phyloP scores from a whole-genome alignment of 64 coral and sea anemone species.

The Porites australiensis region DNA sequence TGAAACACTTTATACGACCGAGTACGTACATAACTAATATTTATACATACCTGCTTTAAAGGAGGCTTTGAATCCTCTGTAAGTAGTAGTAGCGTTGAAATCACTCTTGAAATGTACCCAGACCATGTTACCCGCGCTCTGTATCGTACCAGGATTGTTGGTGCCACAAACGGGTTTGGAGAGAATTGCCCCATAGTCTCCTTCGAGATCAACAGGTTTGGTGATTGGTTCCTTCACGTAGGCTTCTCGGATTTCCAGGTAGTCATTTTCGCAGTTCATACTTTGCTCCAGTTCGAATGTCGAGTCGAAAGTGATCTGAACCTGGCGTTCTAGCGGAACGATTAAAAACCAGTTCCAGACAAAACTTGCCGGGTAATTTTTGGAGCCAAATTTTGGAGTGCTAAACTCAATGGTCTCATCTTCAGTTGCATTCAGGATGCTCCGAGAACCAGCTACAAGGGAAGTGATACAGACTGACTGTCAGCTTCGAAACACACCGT shows the following conservation, averaged over 20 bases:
- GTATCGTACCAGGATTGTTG: background rate
- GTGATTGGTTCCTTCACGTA: background rate
- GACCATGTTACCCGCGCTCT: background rate
- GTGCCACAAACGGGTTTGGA: background rate
- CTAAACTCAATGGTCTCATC: constrained; percentile 17
- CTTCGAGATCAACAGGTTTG: too few species aligned
- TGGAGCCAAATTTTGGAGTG: background rate
- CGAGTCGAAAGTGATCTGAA: background rate
- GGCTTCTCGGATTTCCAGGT: background rate
- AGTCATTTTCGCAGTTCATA: constrained; percentile 11
- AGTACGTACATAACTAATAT: too few species aligned
- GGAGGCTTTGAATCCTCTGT: constrained; percentile 18
- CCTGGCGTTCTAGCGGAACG: constrained; percentile 2
- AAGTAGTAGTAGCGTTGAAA: background rate
- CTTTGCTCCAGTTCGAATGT: constrained; percentile 16
- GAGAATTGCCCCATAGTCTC: background rate
- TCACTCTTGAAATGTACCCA: constrained; percentile 1
- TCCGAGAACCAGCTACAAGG: background rate
- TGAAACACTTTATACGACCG: too few species aligned
- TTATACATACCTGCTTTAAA: constrained; percentile 12
- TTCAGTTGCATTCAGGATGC: constrained; percentile 1
- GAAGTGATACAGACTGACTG: background rate
- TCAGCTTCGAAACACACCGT: too few species aligned
- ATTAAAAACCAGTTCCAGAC: constrained; percentile 9
- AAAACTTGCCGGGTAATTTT: background rate